Conservation (phyloP, 2,113 vertebrate genomes). For the Labrus mixtus region DNA sequence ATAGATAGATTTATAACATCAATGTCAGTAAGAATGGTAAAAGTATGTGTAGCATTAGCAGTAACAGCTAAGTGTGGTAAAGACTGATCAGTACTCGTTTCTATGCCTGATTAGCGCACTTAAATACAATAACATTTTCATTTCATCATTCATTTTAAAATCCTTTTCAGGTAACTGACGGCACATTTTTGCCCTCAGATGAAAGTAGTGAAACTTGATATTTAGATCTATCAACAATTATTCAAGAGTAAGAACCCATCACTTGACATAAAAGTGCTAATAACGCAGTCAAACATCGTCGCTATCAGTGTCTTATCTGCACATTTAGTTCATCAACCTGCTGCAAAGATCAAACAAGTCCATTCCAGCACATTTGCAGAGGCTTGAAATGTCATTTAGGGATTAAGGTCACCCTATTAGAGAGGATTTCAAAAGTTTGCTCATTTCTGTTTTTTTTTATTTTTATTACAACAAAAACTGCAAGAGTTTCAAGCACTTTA, state of each 20-base stretch:
- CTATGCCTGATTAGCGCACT: too few species aligned
- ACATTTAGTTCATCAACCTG: neutral
- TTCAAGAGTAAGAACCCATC: neutral
- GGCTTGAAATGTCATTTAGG: conserved; percentile 22
- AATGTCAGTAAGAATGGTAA: too few species aligned
- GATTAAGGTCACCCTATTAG: conserved; percentile 17
- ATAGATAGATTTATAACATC: too few species aligned
- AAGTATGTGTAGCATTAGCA: too few species aligned
- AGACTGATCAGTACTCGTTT: too few species aligned
- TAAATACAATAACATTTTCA: neutral
- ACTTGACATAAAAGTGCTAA: neutral
- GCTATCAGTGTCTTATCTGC: neutral
- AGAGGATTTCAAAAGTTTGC: conserved; percentile 36
- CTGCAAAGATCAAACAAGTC: conserved; percentile 26
- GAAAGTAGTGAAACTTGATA: too few species aligned
- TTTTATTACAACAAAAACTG: conserved; percentile 24
- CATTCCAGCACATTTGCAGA: conserved; percentile 26
- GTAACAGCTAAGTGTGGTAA: too few species aligned
- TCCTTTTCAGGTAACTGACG: too few species aligned
- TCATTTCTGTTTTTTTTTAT: conserved; percentile 45
- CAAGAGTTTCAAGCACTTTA: conserved; percentile 46
- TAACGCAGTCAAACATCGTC: neutral
- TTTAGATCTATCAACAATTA: neutral
- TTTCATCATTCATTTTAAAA: neutral
- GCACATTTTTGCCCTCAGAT: too few species aligned